Base-by-base conservation (phyloP, 2,888 invertebrate genomes). In the Hoplodrina blanda region DNA sequence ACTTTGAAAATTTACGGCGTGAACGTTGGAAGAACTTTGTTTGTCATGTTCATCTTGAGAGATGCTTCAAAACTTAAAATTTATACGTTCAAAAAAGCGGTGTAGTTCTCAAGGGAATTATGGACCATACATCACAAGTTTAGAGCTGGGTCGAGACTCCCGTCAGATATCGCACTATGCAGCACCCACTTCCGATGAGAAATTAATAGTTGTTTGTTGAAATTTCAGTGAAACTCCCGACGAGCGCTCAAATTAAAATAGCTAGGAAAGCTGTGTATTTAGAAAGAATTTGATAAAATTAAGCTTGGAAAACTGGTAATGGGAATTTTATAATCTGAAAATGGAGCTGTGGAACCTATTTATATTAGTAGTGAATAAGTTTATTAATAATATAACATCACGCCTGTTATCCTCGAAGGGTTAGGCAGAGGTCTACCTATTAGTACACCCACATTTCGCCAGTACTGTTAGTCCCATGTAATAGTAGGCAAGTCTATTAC, bases 201-300 rank as follows among this genome's bases (percentile, higher is more conserved):
- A 85, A 89, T 90, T 88, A 88, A 90, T 90, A 88, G 85, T 83
- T 86, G 84, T 87, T 88, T 86, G 83, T 80, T 78, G 76, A 80
- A 83, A 78, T 81, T 83, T 77, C 46, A 61, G 37, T 63, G 15
- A 59, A 66, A 55, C 41, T 59, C 5, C 20, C n/a, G 63, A 53
- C 44, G 56, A 49, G 44, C 13, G 61, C 37, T 62, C 52, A 73
- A 74, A 81, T 69, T 69, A 78, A 64, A 67, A 69, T 49, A 41
- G 17, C 41, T n/a, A 50, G 44, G 20, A 55, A 73, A 66, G 3
- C 44, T 56, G 41, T 55, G n/a, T 65, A 63, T 80, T 57, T 53
- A 63, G n/a, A 57, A 69, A 68, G n/a, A 62, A 60, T 67, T 74
- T 44, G 15, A 57, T 61, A 15, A 54, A 68, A 63, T 60, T 5